Evolutionary conservation across 2,113 vertebrate species (phyloP), one percentile per base, ranked within the genome.

Genomic region (Cyrtonyx montezumae): DNA sequence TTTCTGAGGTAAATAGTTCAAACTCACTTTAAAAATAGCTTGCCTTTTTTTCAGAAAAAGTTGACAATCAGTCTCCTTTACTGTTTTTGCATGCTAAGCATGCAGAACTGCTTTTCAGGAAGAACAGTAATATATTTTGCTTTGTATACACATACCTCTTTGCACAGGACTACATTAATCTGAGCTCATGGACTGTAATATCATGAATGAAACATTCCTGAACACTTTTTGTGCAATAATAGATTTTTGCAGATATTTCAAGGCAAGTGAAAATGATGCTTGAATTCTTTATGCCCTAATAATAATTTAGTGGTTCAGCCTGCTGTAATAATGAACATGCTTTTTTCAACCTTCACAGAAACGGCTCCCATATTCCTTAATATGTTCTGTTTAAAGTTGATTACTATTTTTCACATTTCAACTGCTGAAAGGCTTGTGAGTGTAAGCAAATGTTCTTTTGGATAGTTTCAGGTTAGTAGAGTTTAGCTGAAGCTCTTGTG

Each of bases 361-460:
- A n/a, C 42, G 9, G 17, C 3, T 76, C 15, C 28, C 43, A n/a
- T 71, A 21, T 67, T 76, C 32, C 43, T 79, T 68, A 43, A 11
- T 80, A 67, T 51, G 49, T 84, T 86, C 55, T 69, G 68, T 2
- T 73, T 68, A 71, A 65, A 22, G 20, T 56, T 71, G 30, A 40
- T 61, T 90, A 20, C 32, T 81, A 3, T 86, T 93, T 93, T 87
- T 77, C 56, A 78, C 37, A 49, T 91, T 91, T 91, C 48, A 88
- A 43, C 30, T 86, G 34, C 63, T 86, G 69, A 75, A 95, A 94
- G 84, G 43, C 65, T 86, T 11, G 8, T 34, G 49, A 76, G 56
- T 2, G 42, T 76, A 84, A 92, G 67, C 23, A 83, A 63, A 28
- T 49, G 12, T 14, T 86, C 43, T 78, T 84, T 36, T 65, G 23